Evolutionary conservation across 2,113 vertebrate species (phyloP).

Genomic region (Channa argus): DNA sequence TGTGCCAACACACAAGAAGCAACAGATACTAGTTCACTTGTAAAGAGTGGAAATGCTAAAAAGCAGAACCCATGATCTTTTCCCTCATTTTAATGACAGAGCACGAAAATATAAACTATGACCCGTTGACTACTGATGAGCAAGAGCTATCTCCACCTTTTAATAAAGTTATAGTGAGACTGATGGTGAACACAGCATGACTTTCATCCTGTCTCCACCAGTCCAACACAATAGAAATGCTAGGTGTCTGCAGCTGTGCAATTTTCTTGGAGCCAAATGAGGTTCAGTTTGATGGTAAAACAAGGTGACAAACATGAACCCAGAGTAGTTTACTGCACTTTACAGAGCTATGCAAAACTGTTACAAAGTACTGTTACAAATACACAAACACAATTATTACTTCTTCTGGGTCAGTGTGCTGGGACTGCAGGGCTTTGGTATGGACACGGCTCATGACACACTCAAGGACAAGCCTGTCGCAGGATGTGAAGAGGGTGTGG

Average conservation of each 20-base stretch:
- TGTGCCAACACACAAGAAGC: conserved; percentile 15
- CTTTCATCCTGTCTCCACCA: conserved; percentile 44
- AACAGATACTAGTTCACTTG: conserved; percentile 8
- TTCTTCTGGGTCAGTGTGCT: conserved; percentile 54
- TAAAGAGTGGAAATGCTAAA: not conserved
- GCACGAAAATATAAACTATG: conserved; percentile 18
- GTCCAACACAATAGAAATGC: conserved; percentile 21
- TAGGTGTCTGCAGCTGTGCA: conserved; percentile 31
- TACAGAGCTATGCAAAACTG: not conserved
- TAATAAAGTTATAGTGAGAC: conserved; percentile 58
- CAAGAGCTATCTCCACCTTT: conserved; percentile 65
- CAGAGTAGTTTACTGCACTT: not conserved
- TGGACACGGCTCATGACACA: conserved; percentile 46
- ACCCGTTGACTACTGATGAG: conserved; percentile 15
- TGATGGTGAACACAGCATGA: conserved; percentile 25
- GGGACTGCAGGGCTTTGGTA: conserved; percentile 37
- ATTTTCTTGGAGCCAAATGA: not conserved
- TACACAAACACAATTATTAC: too few species aligned
- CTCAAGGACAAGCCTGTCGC: conserved; percentile 66
- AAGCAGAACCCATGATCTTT: not conserved
- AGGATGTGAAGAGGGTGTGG: conserved; percentile 80
- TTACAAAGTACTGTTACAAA: too few species aligned
- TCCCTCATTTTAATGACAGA: conserved; percentile 18
- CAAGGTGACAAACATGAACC: too few species aligned
- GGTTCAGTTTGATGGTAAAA: not conserved